Conservation (phyloP, 1,140 invertebrate genomes). For the Sweltsa coloradensis region DNA sequence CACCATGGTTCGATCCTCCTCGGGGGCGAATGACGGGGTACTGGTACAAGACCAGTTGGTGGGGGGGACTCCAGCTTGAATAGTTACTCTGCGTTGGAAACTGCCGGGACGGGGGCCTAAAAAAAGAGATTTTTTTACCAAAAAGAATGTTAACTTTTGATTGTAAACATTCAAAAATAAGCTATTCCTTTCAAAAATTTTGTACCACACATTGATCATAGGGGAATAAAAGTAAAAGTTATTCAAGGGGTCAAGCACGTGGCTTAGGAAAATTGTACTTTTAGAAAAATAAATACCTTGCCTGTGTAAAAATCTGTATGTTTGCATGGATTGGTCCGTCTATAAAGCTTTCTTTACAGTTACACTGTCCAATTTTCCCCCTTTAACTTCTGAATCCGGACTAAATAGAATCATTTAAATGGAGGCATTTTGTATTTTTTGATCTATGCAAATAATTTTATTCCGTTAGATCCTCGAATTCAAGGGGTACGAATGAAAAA, state of each 20-base stretch:
- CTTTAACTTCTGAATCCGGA: too few relatives aligned
- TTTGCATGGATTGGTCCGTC: too few relatives aligned
- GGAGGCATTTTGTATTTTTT: too few relatives aligned
- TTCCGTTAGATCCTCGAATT: too few relatives aligned
- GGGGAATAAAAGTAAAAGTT: background rate
- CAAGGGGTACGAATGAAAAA: too few relatives aligned
- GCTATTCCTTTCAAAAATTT: background rate
- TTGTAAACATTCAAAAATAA: background rate
- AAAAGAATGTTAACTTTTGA: background rate
- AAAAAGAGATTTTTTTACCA: constrained; percentile 1
- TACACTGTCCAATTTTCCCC: too few relatives aligned
- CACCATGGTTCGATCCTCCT: constrained; percentile 49
- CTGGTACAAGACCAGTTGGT: constrained; percentile 65
- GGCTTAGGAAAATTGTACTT: background rate
- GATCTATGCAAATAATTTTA: too few relatives aligned
- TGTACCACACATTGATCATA: too few relatives aligned
- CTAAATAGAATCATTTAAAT: too few relatives aligned
- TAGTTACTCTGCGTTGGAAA: constrained; percentile 57
- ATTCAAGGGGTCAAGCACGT: too few relatives aligned
- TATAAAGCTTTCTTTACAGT: too few relatives aligned
- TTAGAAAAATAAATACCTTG: background rate
- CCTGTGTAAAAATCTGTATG: too few relatives aligned
- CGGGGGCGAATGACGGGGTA: constrained; percentile 69
- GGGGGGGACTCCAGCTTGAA: constrained; percentile 49
- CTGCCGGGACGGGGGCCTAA: constrained; percentile 30